Evolutionary conservation across 1,140 invertebrate species (phyloP), one percentile per base, ranked within the genome.

Genomic region (Camponotus pennsylvanicus): DNA sequence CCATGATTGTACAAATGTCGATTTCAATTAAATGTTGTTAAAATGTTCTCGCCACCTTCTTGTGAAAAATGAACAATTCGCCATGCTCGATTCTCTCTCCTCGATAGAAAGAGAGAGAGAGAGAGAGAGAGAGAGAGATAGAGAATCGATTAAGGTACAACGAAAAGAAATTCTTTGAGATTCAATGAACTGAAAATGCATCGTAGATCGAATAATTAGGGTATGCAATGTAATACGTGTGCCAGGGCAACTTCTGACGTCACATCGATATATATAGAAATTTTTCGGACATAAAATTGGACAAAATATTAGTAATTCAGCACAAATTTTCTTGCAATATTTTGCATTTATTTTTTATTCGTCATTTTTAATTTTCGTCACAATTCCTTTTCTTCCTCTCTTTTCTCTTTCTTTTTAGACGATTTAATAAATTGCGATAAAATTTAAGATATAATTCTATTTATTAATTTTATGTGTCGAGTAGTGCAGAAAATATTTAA

Each of bases 111-210:
- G 45, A 49, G 45, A 49, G 45, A 49, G 11, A 52, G 49, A 18
- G 4, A 18, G 49, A 5, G 49, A 5, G 15, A 5, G 49, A 52
- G 13, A 18, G 13, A 15, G 45, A 15, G 45, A 49, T 11, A 21
- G 45, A 76, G 21, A 32, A 8, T 18, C 9, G 42, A 76, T 59
- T 55, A 77, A 77, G 67, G 15, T 40, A 27, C 27, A 32, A 42
- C 15, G 55, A 66, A 83, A 70, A 86, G 80, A 73, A 86, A 66
- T 66, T 37, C 79, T 86, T 86, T 86, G 79, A 86, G 34, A 55
- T 34, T 73, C 61, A 61, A 40, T 80, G 69, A 83, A 83, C 69
- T n/a, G 79, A 86, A 67, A 86, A 84, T 86, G 42, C 42, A 83
- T 83, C 85, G 42, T 63, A 18, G 52, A 52, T 42, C 27, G 57